A percentile compares a stretch with the other conserved stretches of the same genome.
Conservation (phyloP, 2,113 vertebrate genomes). For the Cynoglossus semilaevis region DNA sequence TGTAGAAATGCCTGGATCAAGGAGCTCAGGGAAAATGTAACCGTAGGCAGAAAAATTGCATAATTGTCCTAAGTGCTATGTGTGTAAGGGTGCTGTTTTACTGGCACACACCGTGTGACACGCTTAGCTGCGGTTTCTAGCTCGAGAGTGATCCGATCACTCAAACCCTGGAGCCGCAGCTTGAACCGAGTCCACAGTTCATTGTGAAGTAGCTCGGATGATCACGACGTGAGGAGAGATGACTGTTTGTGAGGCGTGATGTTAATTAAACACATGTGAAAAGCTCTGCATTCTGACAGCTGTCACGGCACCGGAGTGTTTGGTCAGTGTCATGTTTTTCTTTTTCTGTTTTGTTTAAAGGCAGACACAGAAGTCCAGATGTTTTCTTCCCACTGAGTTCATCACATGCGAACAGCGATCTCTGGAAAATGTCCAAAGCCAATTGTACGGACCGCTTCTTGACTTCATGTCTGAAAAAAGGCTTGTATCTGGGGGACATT, state of each 20-base stretch:
- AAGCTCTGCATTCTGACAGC: background rate
- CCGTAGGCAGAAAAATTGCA: slow-evolving; percentile 4
- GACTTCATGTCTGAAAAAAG: too few relatives aligned
- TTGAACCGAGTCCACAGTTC: slow-evolving; percentile 4
- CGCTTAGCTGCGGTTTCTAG: slow-evolving; percentile 21
- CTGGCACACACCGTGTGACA: slow-evolving; percentile 14
- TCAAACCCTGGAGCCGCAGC: slow-evolving; percentile 1
- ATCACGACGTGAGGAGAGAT: slow-evolving; percentile 1
- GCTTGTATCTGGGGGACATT: too few relatives aligned
- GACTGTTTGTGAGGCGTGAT: background rate
- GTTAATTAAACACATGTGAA: background rate
- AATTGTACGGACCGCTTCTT: too few relatives aligned
- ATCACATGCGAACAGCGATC: background rate
- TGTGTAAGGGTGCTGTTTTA: slow-evolving; percentile 1
- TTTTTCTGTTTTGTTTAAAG: background rate
- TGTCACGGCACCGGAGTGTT: background rate
- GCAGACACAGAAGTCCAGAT: background rate
- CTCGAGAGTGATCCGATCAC: slow-evolving; percentile 9
- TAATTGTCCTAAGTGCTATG: slow-evolving; percentile 26
- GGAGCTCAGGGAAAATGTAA: slow-evolving; percentile 12
- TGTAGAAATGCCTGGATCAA: background rate
- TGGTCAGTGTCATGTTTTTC: background rate
- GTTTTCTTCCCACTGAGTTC: background rate
- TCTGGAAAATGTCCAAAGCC: too few relatives aligned
- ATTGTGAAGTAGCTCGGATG: background rate